These are phyloP conservation scores for Megastigmus dorsalis DNA, from an alignment of 2,888 invertebrate species.

Conservation along the genomic window DNA sequence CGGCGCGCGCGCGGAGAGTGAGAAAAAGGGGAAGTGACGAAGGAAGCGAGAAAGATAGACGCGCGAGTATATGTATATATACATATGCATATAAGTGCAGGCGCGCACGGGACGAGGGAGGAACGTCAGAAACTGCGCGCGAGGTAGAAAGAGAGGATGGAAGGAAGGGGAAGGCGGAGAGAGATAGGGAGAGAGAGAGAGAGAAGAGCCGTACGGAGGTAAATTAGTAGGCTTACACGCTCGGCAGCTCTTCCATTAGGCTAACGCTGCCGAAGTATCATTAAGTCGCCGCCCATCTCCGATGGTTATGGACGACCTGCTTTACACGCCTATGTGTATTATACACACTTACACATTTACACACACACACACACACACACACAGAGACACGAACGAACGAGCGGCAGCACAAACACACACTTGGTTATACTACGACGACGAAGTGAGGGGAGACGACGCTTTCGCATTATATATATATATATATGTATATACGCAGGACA, in stretches of 20 bases:
- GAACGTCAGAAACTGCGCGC: too few relatives aligned
- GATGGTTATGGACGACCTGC: conserved; percentile 43
- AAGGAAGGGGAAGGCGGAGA: not conserved
- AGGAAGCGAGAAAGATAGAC: not conserved
- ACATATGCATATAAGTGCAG: not conserved
- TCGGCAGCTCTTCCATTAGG: conserved; percentile 57
- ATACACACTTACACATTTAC: not conserved
- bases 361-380: not conserved
- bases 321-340: not conserved
- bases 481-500: too few relatives aligned
- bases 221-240: conserved; percentile 56
- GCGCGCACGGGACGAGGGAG: not conserved
- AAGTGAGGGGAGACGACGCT: too few relatives aligned
- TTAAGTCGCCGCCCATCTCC: conserved; percentile 55
- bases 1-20: too few relatives aligned
- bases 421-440: too few relatives aligned
- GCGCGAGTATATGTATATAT: not conserved
- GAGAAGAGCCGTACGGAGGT: conserved; percentile 22
- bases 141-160: not conserved
- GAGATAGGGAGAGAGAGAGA: conserved; percentile 20
- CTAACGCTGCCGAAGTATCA: conserved; percentile 55
- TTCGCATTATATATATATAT: conserved; percentile 35
- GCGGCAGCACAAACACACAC: too few relatives aligned
- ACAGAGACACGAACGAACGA: not conserved
- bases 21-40: conserved; percentile 21